Evolutionary conservation across 2,797 vertebrate genomes (phyloP).

Genomic region (Onychomys arenicola): DNA sequence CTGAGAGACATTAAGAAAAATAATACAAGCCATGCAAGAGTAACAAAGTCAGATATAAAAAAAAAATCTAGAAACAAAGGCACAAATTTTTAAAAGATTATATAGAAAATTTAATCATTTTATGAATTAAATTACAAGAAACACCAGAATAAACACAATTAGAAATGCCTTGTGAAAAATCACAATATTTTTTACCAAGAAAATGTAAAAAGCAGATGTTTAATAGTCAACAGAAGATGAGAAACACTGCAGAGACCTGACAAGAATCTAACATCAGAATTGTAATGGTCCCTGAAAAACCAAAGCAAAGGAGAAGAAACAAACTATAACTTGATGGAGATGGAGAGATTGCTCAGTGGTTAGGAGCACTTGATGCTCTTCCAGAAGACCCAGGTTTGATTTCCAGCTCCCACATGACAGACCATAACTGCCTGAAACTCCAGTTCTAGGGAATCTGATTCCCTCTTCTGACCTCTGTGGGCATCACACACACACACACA

Average conservation of each 20-base stretch:
- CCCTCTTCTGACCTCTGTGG: not conserved
- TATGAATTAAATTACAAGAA: slow-evolving; percentile 56
- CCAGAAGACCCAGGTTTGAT: not conserved
- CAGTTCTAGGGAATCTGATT: not conserved
- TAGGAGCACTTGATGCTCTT: not conserved
- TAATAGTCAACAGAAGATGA: slow-evolving; percentile 3
- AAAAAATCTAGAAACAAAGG: not conserved
- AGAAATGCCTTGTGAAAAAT: not conserved
- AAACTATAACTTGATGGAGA: not conserved
- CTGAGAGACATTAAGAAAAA: slow-evolving; percentile 40
- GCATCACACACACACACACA: not conserved
- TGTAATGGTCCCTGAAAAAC: not conserved
- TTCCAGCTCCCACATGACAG: not conserved
- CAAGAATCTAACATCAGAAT: not conserved
- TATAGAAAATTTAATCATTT: not conserved
- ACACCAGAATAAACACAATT: slow-evolving; percentile 30
- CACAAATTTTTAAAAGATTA: slow-evolving; percentile 30
- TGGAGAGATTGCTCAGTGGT: too few relatives aligned
- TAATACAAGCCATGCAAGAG: not conserved
- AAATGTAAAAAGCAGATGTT: not conserved
- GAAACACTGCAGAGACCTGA: not conserved
- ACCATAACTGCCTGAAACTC: not conserved
- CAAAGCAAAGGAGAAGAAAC: not conserved
- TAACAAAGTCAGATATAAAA: slow-evolving; percentile 26
- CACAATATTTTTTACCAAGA: slow-evolving; percentile 20